Evolutionary conservation across 1,140 invertebrate species (phyloP).

Genomic region (Arion vulgaris): DNA sequence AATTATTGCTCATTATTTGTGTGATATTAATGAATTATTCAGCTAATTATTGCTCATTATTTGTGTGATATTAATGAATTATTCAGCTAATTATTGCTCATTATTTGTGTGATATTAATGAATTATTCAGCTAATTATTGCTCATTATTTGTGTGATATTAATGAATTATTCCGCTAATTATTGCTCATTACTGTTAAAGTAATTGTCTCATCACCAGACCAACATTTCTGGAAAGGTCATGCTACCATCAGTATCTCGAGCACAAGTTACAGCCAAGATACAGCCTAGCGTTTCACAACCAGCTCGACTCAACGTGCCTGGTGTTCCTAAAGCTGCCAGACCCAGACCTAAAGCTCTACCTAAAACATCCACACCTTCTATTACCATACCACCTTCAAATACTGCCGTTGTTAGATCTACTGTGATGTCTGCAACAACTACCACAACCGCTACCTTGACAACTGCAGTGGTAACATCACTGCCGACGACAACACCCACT

Average conservation of each 20-base stretch:
- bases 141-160: too few relatives aligned
- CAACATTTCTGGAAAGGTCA: constrained; percentile 27
- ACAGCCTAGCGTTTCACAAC: constrained; percentile 44
- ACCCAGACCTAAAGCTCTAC: constrained; percentile 35
- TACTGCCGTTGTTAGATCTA: not conserved
- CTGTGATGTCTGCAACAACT: not conserved
- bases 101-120: too few relatives aligned
- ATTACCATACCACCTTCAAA: constrained; percentile 18
- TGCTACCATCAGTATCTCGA: constrained; percentile 54
- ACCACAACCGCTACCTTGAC: constrained; percentile 55
- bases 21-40: too few relatives aligned
- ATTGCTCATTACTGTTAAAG: too few relatives aligned
- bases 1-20: too few relatives aligned
- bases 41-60: too few relatives aligned
- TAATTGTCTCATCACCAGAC: too few relatives aligned
- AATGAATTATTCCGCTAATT: too few relatives aligned
- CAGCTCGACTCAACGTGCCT: constrained; percentile 15
- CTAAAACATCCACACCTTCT: constrained; percentile 39
- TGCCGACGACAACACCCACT: constrained; percentile 64
- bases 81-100: too few relatives aligned
- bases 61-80: too few relatives aligned
- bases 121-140: too few relatives aligned
- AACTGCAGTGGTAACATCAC: constrained; percentile 67
- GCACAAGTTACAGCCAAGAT: constrained; percentile 55
- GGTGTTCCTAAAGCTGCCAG: constrained; percentile 12